Evolutionary conservation across 2,797 vertebrate genomes (phyloP), one percentile per base, ranked within the genome.

Genomic region (Odontamblyopus rebecca): DNA sequence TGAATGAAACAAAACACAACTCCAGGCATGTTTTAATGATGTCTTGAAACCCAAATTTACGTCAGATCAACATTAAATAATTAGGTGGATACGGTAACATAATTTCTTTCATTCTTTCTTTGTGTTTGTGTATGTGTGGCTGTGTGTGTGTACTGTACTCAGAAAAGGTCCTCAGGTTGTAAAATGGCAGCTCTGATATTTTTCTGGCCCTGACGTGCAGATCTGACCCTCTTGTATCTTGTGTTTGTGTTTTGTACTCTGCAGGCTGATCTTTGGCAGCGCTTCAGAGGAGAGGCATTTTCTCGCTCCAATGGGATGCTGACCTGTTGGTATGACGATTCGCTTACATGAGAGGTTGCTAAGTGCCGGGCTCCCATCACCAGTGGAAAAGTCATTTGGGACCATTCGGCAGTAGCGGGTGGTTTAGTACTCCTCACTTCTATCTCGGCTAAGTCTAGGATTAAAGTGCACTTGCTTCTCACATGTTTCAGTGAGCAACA

Each of bases 331-430:
- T 86, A 82, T 88, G 86, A 81, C 68, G 74, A 85, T 85, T 76
- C 77, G 80, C 83, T 85, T 80, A 83, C 82, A 85, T 85, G 85
- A 91, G 81, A 86, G 84, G 92, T 93, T 93, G 92, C 93, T 92
- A 89, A 90, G 93, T 91, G 86, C 79, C 30, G 16, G 61, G 67
- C 79, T 84, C 85, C 79, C 79, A 72, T 64, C 74, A 76, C 80
- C 81, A 67, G 67, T 70, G 63, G 70, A 79, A 80, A 44, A 81
- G 76, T 85, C 89, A 76, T 51, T 69, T 77, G 87, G 87, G 86
- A 87, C 67, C 78, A 18, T 57, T 63, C 83, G 77, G 81, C 61
- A 78, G 74, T 71, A 74, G 74, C 32, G 78, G 75, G 75, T 76
- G 82, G 74, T 82, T 78, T 80, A 15, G 44, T 48, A 81, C 83